phyloP scores from a whole-genome alignment of 1,140 invertebrate species.

The Sarcophaga peregrina region DNA sequence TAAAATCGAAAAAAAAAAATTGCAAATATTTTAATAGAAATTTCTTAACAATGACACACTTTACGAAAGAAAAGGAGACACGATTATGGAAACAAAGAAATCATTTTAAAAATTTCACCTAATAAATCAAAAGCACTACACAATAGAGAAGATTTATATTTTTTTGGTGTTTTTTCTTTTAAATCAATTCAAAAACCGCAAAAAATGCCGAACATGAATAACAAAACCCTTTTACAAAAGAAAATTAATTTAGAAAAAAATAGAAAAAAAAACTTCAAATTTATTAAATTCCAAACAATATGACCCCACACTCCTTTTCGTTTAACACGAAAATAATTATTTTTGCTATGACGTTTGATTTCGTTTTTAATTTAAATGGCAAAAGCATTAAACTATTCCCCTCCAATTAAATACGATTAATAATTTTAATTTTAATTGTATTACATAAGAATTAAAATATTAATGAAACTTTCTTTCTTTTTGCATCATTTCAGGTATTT shows the following conservation, averaged over 20 bases:
- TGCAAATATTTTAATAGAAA: background rate
- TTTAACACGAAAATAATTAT: background rate
- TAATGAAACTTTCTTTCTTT: slow-evolving; percentile 29
- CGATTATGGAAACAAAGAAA: background rate
- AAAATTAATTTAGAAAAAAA: background rate
- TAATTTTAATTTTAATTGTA: too few species aligned
- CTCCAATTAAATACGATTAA: too few species aligned
- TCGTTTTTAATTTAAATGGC: too few species aligned
- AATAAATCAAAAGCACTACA: background rate
- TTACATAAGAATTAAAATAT: too few species aligned
- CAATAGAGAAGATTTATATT: background rate
- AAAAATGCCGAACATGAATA: background rate
- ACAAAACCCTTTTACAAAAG: background rate
- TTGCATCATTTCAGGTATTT: slow-evolving; percentile 23
- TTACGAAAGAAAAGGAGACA: background rate
- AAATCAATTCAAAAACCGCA: background rate
- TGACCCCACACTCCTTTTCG: slow-evolving; percentile 12
- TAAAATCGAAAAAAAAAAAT: background rate
- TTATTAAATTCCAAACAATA: background rate
- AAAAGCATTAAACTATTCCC: too few species aligned
- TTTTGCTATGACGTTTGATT: background rate
- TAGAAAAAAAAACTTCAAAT: background rate
- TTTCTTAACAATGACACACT: slow-evolving; percentile 16
- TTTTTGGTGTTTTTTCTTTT: background rate
- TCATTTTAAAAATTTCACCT: background rate